A percentile compares a stretch with the other conserved stretches of the same genome.
Conservation (phyloP, 2,113 vertebrate species). For the Hucho hucho region DNA sequence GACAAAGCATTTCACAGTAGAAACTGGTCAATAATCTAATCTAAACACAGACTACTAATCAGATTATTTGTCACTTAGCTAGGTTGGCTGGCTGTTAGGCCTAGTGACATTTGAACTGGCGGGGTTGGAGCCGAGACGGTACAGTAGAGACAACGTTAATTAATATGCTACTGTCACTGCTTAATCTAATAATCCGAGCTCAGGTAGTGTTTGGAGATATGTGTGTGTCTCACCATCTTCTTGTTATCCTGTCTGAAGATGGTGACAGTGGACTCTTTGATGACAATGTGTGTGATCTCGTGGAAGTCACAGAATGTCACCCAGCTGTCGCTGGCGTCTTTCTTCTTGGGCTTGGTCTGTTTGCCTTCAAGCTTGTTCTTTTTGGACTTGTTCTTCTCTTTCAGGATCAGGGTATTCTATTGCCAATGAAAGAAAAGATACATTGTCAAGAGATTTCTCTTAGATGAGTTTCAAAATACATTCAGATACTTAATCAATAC, state of each 20-base stretch:
- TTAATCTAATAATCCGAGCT: background rate
- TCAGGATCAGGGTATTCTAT: slow-evolving; percentile 72
- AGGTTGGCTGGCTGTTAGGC: too few species aligned
- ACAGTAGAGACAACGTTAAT: background rate
- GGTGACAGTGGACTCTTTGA: slow-evolving; percentile 83
- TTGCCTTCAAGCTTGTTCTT: slow-evolving; percentile 81
- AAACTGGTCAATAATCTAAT: too few species aligned
- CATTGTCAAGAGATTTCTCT: background rate
- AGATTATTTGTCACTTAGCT: too few species aligned
- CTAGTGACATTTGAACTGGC: too few species aligned
- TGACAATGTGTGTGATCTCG: slow-evolving; percentile 92
- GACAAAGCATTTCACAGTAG: too few species aligned
- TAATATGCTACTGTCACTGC: background rate
- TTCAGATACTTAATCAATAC: background rate
- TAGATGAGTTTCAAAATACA: background rate
- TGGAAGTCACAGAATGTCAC: slow-evolving; percentile 88
- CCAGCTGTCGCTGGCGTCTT: slow-evolving; percentile 74
- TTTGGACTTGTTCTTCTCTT: slow-evolving; percentile 84
- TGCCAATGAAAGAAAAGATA: background rate
- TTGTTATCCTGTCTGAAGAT: slow-evolving; percentile 94
- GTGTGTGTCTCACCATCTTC: slow-evolving; percentile 80
- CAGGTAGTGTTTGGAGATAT: background rate
- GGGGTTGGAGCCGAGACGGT: background rate
- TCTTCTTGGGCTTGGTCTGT: slow-evolving; percentile 78
- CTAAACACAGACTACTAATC: too few species aligned